Evolutionary conservation across 2,113 vertebrate genomes (phyloP).

Genomic region (Tympanuchus pallidicinctus): DNA sequence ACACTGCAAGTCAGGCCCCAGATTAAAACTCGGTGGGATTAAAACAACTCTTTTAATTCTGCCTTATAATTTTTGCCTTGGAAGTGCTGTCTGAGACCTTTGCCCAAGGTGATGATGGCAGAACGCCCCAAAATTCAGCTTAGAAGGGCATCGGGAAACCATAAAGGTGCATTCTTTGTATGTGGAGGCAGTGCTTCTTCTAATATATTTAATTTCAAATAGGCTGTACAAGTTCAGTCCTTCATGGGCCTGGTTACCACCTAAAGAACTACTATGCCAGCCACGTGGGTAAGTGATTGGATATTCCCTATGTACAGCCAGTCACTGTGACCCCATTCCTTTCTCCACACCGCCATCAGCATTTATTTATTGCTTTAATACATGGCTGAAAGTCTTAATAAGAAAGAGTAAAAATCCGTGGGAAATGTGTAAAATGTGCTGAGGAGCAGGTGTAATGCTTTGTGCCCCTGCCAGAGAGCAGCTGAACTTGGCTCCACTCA

Average conservation of each 20-base stretch:
- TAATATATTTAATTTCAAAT: background rate
- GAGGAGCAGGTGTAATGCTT: background rate
- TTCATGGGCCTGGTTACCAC: background rate
- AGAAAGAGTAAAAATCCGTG: too few relatives aligned
- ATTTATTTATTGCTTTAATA: background rate
- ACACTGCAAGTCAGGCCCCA: background rate
- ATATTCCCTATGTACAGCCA: background rate
- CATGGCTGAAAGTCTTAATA: background rate
- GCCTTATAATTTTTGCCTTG: background rate
- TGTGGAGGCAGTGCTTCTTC: background rate
- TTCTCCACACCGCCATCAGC: background rate
- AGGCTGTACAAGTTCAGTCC: background rate
- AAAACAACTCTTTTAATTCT: background rate
- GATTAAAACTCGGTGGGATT: background rate
- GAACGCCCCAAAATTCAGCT: background rate
- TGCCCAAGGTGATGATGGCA: background rate
- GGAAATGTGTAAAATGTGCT: background rate
- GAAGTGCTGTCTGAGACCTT: background rate
- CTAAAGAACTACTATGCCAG: background rate
- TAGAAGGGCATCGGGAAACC: background rate
- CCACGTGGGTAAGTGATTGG: accelerated
- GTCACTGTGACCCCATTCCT: background rate
- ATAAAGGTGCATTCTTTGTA: background rate
- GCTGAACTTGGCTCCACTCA: background rate
- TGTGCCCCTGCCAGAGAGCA: background rate